Evolutionary conservation across 2,113 vertebrate species (phyloP).

Genomic region (Microcebus griseorufus): DNA sequence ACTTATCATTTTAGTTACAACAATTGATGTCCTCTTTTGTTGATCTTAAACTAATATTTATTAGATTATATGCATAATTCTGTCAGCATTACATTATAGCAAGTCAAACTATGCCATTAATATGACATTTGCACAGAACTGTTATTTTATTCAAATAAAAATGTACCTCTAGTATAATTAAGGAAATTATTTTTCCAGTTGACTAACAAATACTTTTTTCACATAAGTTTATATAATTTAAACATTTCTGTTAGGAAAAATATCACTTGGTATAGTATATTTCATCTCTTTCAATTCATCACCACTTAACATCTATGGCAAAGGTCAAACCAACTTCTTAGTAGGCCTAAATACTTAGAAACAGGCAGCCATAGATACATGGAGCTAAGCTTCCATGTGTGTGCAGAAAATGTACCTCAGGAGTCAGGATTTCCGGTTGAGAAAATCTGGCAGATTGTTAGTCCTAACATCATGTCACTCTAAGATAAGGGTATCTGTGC

Average conservation of each 20-base stretch:
- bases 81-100: not conserved
- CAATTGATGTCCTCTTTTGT: not conserved
- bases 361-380: not conserved
- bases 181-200: not conserved
- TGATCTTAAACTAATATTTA: not conserved
- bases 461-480: not conserved
- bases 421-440: not conserved
- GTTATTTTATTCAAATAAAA: conserved; percentile 9
- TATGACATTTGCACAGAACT: not conserved
- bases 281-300: conserved; percentile 20
- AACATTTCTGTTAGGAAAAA: not conserved
- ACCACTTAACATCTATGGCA: not conserved
- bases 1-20: not conserved
- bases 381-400: not conserved
- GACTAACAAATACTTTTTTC: not conserved
- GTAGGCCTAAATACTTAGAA: not conserved
- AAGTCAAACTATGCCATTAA: not conserved
- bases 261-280: not conserved
- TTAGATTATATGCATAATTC: not conserved
- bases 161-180: not conserved
- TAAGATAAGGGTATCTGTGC: not conserved
- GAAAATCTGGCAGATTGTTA: not conserved
- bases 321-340: not conserved
- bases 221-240: not conserved
- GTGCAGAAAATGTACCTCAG: not conserved